These are phyloP conservation scores for Rotaria macrura DNA, from an alignment of 2,888 invertebrate species.

Conservation along the genomic window DNA sequence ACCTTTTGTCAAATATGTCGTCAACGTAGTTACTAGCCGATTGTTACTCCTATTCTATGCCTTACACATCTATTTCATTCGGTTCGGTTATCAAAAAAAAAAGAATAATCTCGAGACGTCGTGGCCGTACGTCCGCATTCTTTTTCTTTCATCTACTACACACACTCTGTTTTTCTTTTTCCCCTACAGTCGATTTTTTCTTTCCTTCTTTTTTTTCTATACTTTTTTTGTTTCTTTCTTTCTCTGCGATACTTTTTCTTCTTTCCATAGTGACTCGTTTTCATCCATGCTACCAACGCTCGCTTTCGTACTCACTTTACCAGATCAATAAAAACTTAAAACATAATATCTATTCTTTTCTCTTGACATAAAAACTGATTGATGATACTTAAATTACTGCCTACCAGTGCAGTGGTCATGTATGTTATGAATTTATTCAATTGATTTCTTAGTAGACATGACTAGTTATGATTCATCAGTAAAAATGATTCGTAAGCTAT, in stretches of 20 bases:
- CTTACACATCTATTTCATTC: neutral
- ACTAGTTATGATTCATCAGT: too few relatives aligned
- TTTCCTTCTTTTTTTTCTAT: neutral
- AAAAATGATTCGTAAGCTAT: too few relatives aligned
- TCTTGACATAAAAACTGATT: neutral
- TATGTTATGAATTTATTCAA: too few relatives aligned
- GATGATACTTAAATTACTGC: too few relatives aligned
- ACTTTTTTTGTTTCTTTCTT: neutral
- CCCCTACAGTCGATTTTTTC: neutral
- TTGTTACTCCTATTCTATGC: neutral
- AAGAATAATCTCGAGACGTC: neutral
- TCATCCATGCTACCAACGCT: neutral
- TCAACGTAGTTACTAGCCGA: neutral
- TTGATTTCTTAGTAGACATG: too few relatives aligned
- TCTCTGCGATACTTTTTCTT: neutral
- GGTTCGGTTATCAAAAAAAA: neutral
- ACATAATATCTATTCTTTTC: neutral
- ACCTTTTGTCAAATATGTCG: neutral
- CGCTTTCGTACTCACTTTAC: neutral
- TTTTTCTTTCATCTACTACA: neutral
- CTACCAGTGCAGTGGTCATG: too few relatives aligned
- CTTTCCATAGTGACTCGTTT: neutral
- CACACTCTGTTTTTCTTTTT: neutral
- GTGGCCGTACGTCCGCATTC: neutral
- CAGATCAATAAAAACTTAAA: neutral